phyloP scores from a whole-genome alignment of 2,888 invertebrate species.

The Protodeltote pygarga region DNA sequence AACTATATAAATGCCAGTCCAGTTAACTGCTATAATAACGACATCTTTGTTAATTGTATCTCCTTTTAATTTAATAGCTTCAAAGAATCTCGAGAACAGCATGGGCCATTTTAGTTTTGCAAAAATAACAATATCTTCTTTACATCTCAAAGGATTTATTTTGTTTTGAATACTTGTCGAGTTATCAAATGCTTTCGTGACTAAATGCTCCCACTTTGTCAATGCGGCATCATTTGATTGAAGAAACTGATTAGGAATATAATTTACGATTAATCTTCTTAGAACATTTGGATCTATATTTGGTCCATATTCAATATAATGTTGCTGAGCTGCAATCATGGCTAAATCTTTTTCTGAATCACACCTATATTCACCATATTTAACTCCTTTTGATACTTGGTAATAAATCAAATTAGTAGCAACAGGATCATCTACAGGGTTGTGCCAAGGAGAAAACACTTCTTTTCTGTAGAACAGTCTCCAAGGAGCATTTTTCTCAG shows the following conservation, averaged over 20 bases:
- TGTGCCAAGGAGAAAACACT: constrained; percentile 97
- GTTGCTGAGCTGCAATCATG: constrained; percentile 95
- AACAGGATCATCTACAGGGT: constrained; percentile 92
- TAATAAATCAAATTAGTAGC: constrained; percentile 96
- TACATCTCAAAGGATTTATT: constrained; percentile 90
- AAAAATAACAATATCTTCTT: constrained; percentile 96
- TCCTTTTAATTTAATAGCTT: constrained; percentile 93
- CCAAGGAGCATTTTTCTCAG: constrained; percentile 96
- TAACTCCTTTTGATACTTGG: constrained; percentile 95
- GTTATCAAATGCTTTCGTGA: constrained; percentile 90
- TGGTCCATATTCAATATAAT: constrained; percentile 93
- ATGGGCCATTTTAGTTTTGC: constrained; percentile 98
- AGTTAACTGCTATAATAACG: constrained; percentile 97
- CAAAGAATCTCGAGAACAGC: constrained; percentile 97
- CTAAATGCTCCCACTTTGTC: constrained; percentile 90
- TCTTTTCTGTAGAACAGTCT: constrained; percentile 95
- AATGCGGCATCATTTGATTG: constrained; percentile 88
- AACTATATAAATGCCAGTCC: constrained; percentile 96
- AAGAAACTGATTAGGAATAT: constrained; percentile 93
- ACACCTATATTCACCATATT: constrained; percentile 96
- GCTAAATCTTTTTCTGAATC: constrained; percentile 94
- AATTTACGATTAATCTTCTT: constrained; percentile 90
- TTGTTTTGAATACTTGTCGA: constrained; percentile 91
- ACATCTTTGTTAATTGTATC: constrained; percentile 89
- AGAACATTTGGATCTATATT: constrained; percentile 90